Evolutionary conservation across 2,888 invertebrate species (phyloP), one percentile per base, ranked within the genome.

Genomic region (Caenorhabditis japonica): DNA sequence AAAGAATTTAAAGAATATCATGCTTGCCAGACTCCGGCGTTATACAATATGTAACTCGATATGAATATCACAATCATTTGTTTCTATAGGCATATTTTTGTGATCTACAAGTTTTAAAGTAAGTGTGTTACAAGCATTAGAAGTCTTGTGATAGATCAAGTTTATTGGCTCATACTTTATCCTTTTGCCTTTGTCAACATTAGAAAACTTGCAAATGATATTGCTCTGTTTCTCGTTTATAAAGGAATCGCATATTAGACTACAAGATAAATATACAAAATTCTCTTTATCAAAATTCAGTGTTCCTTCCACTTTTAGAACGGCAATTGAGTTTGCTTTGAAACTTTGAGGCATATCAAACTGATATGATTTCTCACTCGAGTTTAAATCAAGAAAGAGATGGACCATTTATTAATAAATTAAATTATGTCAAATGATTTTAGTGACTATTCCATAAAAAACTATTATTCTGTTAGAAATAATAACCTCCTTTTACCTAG

Each of bases 391-490:
- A n/a, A n/a, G n/a, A n/a, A 64, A 64, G 12, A 64, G 47, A n/a
- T 5, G 8, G 13, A 12, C 25, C 25, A 30, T 41, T 41, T 33
- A 8, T 55, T 27, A 44, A 38, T 4, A 53, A 39, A 53, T 36
- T 53, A 17, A 53, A 27, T 34, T 33, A 33, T 56, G 15, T n/a
- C n/a, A n/a, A 47, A 8, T 46, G 64, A 64, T 10, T 64, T 64
- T 19, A 47, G 15, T 53, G 70, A 61, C 21, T 70, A 55, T 23
- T 41, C 52, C 55, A 38, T 74, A 43, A 71, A 77, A 72, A 75
- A 75, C 64, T 76, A 47, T 61, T 77, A 79, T 43, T 23, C 77
- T 10, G 25, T 49, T 43, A 66, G 77, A 69, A 72, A 79, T 21
- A 79, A 79, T 41, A 77, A 78, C 56, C 70, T 64, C 52, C 38